Evolutionary conservation across 2,797 vertebrate species (phyloP).

Genomic region (Acipenser transmontanus): DNA sequence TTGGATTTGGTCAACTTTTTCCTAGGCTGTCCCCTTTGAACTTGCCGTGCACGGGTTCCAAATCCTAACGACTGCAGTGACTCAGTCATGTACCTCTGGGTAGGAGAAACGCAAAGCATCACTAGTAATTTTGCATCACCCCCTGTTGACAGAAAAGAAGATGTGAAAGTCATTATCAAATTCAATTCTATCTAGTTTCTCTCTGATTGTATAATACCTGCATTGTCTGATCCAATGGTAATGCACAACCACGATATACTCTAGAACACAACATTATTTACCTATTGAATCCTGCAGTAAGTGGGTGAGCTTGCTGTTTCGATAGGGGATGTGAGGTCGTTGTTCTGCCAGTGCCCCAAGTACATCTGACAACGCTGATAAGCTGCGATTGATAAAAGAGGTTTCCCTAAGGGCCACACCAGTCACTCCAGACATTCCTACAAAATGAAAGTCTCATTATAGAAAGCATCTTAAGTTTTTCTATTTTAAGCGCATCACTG

Average conservation of each 20-base stretch:
- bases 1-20: constrained; percentile 35
- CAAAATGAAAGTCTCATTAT: background rate
- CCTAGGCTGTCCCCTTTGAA: constrained; percentile 50
- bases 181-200: background rate
- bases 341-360: constrained; percentile 71
- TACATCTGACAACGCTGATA: constrained; percentile 72
- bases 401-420: constrained; percentile 69
- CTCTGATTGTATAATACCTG: too few species aligned
- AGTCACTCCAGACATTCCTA: constrained; percentile 70
- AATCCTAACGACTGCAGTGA: constrained; percentile 72
- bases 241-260: too few species aligned
- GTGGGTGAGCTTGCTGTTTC: constrained; percentile 79
- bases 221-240: too few species aligned
- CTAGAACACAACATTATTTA: constrained; percentile 26
- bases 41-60: constrained; percentile 60
- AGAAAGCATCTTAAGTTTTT: too few species aligned
- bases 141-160: constrained; percentile 48
- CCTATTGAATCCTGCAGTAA: constrained; percentile 74
- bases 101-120: constrained; percentile 74
- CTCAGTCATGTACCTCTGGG: constrained; percentile 62
- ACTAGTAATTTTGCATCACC: constrained; percentile 75
- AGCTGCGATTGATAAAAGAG: constrained; percentile 74
- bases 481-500: too few species aligned
- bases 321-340: constrained; percentile 66
- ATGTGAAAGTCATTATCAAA: background rate